Percentiles rank a stretch among this genome's conserved stretches.
Evolutionary conservation across 1,140 invertebrate species (phyloP).

Genomic region (Globodera rostochiensis): DNA sequence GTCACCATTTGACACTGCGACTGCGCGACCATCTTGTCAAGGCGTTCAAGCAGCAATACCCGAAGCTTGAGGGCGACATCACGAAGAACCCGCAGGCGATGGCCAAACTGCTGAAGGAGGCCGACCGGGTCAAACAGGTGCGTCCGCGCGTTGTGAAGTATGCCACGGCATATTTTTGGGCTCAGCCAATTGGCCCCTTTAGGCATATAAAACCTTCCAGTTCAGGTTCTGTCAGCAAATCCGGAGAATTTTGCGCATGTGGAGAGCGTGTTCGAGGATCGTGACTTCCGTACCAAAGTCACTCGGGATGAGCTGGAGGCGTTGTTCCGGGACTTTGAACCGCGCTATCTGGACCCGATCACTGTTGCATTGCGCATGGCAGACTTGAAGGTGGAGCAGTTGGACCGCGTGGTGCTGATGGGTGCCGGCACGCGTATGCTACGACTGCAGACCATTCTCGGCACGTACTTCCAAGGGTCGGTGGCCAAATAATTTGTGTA

Average conservation of each 20-base stretch:
- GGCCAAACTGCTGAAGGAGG: slow-evolving; percentile 94
- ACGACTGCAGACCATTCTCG: slow-evolving; percentile 82
- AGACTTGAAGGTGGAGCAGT: slow-evolving; percentile 70
- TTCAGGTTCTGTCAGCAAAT: slow-evolving; percentile 61
- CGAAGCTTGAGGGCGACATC: slow-evolving; percentile 61
- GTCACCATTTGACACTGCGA: slow-evolving; percentile 86
- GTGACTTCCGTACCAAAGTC: slow-evolving; percentile 84
- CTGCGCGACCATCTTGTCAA: slow-evolving; percentile 83
- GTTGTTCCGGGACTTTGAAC: slow-evolving; percentile 81
- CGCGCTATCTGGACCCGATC: slow-evolving; percentile 78
- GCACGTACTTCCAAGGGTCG: slow-evolving; percentile 55
- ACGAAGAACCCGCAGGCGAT: slow-evolving; percentile 78
- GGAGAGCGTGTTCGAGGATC: slow-evolving; percentile 89
- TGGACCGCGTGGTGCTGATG: slow-evolving; percentile 80
- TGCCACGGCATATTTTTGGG: background rate
- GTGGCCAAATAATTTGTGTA: background rate
- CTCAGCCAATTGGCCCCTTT: background rate
- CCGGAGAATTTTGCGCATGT: slow-evolving; percentile 70
- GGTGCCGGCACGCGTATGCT: slow-evolving; percentile 91
- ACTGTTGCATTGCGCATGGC: slow-evolving; percentile 81
- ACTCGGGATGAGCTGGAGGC: slow-evolving; percentile 84
- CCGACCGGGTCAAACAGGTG: slow-evolving; percentile 85
- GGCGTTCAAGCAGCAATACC: slow-evolving; percentile 80
- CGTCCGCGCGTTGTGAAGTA: background rate
- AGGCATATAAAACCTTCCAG: background rate